phyloP scores from a whole-genome alignment of 2,113 vertebrate species.

The Psilopogon haemacephalus region DNA sequence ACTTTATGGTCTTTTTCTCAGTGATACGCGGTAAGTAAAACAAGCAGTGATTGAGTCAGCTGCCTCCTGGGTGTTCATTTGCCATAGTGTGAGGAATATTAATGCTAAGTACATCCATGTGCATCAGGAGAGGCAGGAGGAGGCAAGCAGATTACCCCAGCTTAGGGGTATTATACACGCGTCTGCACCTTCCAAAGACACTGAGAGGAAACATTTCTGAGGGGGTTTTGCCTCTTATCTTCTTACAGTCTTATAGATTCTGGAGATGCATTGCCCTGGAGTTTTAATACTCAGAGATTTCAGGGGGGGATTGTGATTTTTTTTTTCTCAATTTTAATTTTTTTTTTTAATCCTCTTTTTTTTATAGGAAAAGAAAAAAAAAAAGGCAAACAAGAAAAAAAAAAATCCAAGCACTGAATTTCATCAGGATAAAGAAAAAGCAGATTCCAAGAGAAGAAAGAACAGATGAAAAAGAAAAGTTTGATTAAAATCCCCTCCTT shows the following conservation, averaged over 20 bases:
- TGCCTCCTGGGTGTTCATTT: conserved; percentile 77
- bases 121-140: conserved; percentile 53
- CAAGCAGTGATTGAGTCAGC: conserved; percentile 78
- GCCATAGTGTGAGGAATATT: conserved; percentile 74
- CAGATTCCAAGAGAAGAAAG: conserved; percentile 50
- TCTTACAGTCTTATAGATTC: conserved; percentile 75
- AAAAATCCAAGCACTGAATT: conserved; percentile 11
- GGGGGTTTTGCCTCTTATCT: conserved; percentile 70
- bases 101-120: conserved; percentile 73
- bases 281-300: conserved; percentile 70
- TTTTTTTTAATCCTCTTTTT: conserved; percentile 8
- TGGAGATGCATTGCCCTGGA: conserved; percentile 66
- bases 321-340: neutral
- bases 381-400: neutral
- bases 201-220: conserved; percentile 62
- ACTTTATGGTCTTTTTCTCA: conserved; percentile 77
- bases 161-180: conserved; percentile 69
- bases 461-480: conserved; percentile 50
- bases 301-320: neutral
- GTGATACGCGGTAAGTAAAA: conserved; percentile 75
- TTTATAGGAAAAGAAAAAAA: neutral
- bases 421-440: conserved; percentile 23
- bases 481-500: conserved; percentile 67
- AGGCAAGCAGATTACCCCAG: conserved; percentile 69
- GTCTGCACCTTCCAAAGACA: conserved; percentile 64